Evolutionary conservation across 2,113 vertebrate genomes (phyloP).

Genomic region (Conger conger): DNA sequence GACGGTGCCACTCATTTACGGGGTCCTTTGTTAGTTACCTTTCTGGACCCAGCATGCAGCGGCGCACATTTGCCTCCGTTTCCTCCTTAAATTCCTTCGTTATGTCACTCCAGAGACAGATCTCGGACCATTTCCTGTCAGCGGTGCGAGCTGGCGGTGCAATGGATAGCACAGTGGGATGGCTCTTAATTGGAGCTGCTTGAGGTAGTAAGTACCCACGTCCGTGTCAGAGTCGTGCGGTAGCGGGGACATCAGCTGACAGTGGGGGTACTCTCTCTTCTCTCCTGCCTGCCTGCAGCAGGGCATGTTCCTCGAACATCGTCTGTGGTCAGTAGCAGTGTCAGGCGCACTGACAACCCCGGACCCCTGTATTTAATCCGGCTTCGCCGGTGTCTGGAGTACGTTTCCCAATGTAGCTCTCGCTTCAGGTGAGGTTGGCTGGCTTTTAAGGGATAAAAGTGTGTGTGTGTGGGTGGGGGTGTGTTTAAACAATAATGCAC

Average conservation of each 20-base stretch:
- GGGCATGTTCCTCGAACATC: slow-evolving; percentile 57
- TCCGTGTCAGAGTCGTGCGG: slow-evolving; percentile 83
- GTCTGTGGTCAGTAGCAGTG: slow-evolving; percentile 52
- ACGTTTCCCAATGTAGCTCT: slow-evolving; percentile 3
- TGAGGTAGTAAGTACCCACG: slow-evolving; percentile 80
- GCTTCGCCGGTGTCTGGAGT: not conserved
- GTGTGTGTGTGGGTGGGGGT: not conserved
- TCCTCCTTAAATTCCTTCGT: slow-evolving; percentile 74
- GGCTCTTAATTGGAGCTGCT: slow-evolving; percentile 93
- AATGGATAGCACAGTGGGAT: slow-evolving; percentile 87
- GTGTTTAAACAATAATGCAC: not conserved
- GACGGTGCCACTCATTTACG: slow-evolving; percentile 70
- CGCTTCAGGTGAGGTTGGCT: not conserved
- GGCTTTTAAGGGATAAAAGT: not conserved
- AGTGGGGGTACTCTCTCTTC: slow-evolving; percentile 54
- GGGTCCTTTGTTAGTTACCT: slow-evolving; percentile 70
- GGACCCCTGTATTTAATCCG: slow-evolving; percentile 36
- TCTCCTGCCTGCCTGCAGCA: slow-evolving; percentile 48
- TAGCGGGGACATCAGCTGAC: slow-evolving; percentile 72
- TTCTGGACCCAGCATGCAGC: slow-evolving; percentile 63
- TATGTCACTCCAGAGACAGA: slow-evolving; percentile 92
- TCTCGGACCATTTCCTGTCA: slow-evolving; percentile 93
- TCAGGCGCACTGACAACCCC: slow-evolving; percentile 31
- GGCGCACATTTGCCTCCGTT: slow-evolving; percentile 56
- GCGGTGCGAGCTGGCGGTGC: slow-evolving; percentile 74